phyloP scores from a whole-genome alignment of 1,140 invertebrate species.

The Amyelois transitella region DNA sequence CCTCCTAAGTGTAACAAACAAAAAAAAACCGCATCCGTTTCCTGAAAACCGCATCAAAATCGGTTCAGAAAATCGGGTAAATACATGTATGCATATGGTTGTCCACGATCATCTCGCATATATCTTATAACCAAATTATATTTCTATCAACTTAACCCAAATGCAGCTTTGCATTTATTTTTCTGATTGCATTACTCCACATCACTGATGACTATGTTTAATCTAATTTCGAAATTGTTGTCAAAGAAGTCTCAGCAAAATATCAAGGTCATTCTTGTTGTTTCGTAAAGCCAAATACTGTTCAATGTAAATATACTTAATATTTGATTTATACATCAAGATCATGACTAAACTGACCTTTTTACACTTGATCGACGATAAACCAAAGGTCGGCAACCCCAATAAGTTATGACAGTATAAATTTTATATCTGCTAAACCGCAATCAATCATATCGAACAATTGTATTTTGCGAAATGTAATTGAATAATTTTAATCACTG shows the following conservation, averaged over 20 bases:
- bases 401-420: neutral
- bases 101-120: too few relatives aligned
- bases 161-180: too few relatives aligned
- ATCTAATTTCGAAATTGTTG: neutral
- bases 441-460: neutral
- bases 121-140: too few relatives aligned
- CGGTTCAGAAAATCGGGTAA: too few relatives aligned
- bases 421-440: neutral
- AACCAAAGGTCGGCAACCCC: neutral
- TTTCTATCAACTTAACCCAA: too few relatives aligned
- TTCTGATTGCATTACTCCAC: neutral
- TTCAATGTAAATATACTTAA: conserved; percentile 16
- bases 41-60: too few relatives aligned
- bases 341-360: conserved; percentile 6
- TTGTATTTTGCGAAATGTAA: neutral
- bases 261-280: neutral
- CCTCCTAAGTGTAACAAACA: too few relatives aligned
- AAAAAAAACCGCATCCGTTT: too few relatives aligned
- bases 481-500: neutral
- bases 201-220: too few relatives aligned
- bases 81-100: too few relatives aligned
- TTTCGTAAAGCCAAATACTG: neutral
- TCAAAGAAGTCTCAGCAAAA: neutral
- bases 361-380: neutral
- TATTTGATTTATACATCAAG: conserved; percentile 20